Base-by-base conservation (phyloP, 2,888 invertebrate genomes). In the Trachelus stipa region DNA sequence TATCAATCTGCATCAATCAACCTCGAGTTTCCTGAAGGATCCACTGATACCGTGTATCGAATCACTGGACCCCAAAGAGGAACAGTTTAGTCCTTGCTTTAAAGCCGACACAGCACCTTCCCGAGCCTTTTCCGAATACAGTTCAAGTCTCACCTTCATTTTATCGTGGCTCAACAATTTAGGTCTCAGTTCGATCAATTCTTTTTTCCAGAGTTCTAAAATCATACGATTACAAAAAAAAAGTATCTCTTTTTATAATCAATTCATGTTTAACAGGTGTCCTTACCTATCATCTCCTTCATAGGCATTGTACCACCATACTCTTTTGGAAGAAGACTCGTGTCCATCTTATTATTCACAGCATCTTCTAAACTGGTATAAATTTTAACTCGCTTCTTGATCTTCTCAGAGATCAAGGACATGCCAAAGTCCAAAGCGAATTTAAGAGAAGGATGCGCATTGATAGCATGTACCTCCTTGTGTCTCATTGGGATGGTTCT, bases 271-370 rank as follows among this genome's bases (percentile, higher is more conserved):
- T 9, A 23, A 68, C 35, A 74, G 33, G 35, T 76, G 74, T 76
- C 83, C 89, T 93, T 88, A 96, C 96, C 94, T 82, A 97, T 96
- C 96, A 97, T 96, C 88, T 96, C 95, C 74, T 94, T 93, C 95
- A 97, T 95, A 0, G 96, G 96, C 92, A 96, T 95, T n/a, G 92
- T 93, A 12, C 97, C 97, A 6, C 97, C 97, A 86, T 97, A 97
- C 88, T 97, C 97, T 85, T 95, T 94, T 0, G 97, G 97, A 77
- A 97, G 90, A 82, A 96, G 92, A 77, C 91, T 93, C 81, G 92
- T 92, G 83, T 95, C 95, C 81, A 96, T 93, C 76, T 91, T 89
- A 71, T 92, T 90, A n/a, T 91, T 91, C 74, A 92, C 81, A 12
- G 92, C 92, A 11, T 95, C 95, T 1, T 95, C 94, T 11, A 94